These are phyloP conservation scores for Gallinago solitaria DNA, from an alignment of 2,797 vertebrate species.

Conservation along the genomic window DNA sequence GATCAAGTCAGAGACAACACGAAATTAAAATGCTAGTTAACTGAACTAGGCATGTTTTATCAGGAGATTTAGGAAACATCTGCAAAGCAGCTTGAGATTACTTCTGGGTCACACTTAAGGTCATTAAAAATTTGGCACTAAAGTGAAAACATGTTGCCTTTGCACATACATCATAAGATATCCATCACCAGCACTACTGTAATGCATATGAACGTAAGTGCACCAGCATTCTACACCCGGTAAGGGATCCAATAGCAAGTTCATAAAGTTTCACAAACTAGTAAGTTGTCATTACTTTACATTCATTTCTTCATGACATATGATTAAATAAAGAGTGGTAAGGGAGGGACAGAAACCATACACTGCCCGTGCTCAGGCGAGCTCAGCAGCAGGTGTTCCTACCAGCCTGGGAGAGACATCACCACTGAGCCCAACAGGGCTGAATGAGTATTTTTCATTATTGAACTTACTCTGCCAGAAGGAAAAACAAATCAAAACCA, in stretches of 20 bases:
- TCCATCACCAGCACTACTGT: not conserved
- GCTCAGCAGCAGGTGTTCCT: not conserved
- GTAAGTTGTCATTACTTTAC: not conserved
- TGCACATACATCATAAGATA: fast-evolving
- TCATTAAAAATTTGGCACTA: not conserved
- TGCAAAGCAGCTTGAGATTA: not conserved
- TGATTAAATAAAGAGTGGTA: not conserved
- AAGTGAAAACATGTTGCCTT: not conserved
- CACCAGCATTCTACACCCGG: not conserved
- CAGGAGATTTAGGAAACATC: not conserved
- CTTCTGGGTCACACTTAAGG: not conserved
- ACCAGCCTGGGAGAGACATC: not conserved
- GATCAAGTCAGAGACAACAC: not conserved
- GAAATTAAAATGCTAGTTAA: not conserved
- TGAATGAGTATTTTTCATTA: not conserved
- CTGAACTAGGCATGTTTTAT: not conserved
- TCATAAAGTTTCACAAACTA: not conserved
- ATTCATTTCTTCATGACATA: not conserved
- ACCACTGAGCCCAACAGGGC: not conserved
- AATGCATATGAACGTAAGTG: not conserved
- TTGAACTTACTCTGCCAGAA: not conserved
- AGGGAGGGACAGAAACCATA: not conserved
- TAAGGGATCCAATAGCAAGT: not conserved
- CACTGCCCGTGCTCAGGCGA: not conserved
- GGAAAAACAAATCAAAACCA: not conserved